phyloP scores from a whole-genome alignment of 2,888 invertebrate genomes.

The Drosophila hamatofila region DNA sequence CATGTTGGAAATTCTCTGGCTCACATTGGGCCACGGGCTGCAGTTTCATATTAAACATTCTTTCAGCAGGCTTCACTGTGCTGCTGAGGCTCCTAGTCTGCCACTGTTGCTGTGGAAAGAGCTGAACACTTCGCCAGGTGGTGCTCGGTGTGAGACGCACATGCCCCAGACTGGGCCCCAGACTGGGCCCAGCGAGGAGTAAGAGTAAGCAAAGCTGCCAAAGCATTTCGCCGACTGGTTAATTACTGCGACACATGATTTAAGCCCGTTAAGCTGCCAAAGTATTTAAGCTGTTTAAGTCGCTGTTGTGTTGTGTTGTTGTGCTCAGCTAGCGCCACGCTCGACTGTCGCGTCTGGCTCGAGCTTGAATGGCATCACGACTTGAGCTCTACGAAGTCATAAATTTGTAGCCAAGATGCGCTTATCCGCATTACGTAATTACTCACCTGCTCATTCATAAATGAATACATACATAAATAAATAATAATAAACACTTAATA shows the following conservation, averaged over 20 bases:
- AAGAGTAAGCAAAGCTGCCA: conserved; percentile 25
- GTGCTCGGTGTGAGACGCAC: conserved; percentile 35
- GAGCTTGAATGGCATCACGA: conserved; percentile 26
- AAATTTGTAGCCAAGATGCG: conserved; percentile 41
- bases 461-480: conserved; percentile 19
- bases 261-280: conserved; percentile 20
- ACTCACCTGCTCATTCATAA: conserved; percentile 52
- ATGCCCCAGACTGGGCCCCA: conserved; percentile 29
- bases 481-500: not conserved
- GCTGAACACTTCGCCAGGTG: conserved; percentile 29
- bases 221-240: conserved; percentile 18
- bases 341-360: conserved; percentile 34
- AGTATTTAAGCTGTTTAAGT: conserved; percentile 13
- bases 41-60: conserved; percentile 4
- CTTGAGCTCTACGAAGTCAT: conserved; percentile 14
- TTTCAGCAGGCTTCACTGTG: conserved; percentile 5
- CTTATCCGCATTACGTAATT: conserved; percentile 56
- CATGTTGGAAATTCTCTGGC: conserved; percentile 47
- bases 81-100: conserved; percentile 13
- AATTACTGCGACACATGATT: conserved; percentile 21
- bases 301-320: conserved; percentile 33
- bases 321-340: conserved; percentile 9
- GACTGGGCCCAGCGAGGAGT: not conserved
- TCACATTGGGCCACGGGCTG: conserved; percentile 32
- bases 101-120: conserved; percentile 48